Percentiles rank a stretch among this genome's conserved stretches.
phyloP scores from a whole-genome alignment of 2,888 invertebrate genomes.

The Anthrax anthrax region DNA sequence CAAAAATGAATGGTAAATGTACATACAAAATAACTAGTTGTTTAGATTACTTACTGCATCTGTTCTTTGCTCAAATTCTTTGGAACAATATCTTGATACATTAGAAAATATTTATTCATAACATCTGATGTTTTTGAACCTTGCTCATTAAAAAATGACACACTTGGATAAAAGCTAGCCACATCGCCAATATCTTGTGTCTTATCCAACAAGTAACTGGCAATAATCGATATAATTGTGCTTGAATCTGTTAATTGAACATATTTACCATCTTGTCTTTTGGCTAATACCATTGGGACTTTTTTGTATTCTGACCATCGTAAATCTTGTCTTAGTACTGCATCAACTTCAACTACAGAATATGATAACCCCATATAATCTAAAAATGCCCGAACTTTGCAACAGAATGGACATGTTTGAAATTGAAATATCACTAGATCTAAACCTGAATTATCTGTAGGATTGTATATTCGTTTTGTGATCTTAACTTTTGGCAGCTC shows the following conservation, averaged over 20 bases:
- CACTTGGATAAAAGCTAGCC: slow-evolving; percentile 59
- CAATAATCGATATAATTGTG: slow-evolving; percentile 78
- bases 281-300: slow-evolving; percentile 78
- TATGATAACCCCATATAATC: slow-evolving; percentile 90
- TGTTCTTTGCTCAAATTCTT: slow-evolving; percentile 38
- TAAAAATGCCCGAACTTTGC: slow-evolving; percentile 74
- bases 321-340: slow-evolving; percentile 71
- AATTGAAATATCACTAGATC: slow-evolving; percentile 88
- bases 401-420: slow-evolving; percentile 95
- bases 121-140: slow-evolving; percentile 59
- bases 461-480: slow-evolving; percentile 48
- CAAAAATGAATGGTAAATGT: background rate
- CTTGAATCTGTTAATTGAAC: slow-evolving; percentile 88
- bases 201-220: slow-evolving; percentile 55
- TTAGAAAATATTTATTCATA: slow-evolving; percentile 76
- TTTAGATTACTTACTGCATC: slow-evolving; percentile 40
- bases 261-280: slow-evolving; percentile 52
- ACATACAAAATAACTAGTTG: background rate
- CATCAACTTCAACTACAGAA: slow-evolving; percentile 93
- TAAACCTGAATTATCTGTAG: slow-evolving; percentile 50
- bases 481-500: slow-evolving; percentile 38
- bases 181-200: slow-evolving; percentile 49
- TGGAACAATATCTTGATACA: slow-evolving; percentile 51
- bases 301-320: slow-evolving; percentile 91
- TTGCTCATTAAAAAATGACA: slow-evolving; percentile 49